A percentile compares a stretch with the other conserved stretches of the same genome.
These are phyloP conservation scores for Propithecus perrieri DNA, from an alignment of 2,797 vertebrate species.

Conservation along the genomic window DNA sequence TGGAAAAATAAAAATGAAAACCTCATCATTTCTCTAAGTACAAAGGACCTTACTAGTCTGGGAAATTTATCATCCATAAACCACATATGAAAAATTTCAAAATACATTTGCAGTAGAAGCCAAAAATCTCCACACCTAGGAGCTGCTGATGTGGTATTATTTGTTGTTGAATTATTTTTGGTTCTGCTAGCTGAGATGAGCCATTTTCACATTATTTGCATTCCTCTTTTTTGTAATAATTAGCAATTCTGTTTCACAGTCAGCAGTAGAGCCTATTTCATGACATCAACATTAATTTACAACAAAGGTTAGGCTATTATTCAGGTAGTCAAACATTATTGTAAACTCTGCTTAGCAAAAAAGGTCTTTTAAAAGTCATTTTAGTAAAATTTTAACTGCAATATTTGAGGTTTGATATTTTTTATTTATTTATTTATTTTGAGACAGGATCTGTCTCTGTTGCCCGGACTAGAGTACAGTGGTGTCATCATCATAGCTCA, in stretches of 20 bases:
- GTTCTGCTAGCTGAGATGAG: constrained; percentile 37
- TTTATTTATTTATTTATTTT: not conserved
- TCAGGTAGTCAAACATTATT: constrained; percentile 20
- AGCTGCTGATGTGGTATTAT: not conserved
- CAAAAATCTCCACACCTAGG: not conserved
- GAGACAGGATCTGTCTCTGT: not conserved
- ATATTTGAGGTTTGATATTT: not conserved
- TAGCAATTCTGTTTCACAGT: constrained; percentile 58
- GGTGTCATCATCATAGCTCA: not conserved
- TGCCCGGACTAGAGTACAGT: not conserved
- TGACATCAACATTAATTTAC: constrained; percentile 46
- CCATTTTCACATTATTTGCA: constrained; percentile 45
- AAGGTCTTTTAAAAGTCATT: not conserved
- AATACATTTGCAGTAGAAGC: not conserved
- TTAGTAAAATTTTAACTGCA: not conserved
- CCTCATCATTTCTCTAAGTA: not conserved
- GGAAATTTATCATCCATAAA: not conserved
- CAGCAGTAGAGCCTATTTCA: constrained; percentile 14
- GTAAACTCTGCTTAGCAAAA: not conserved
- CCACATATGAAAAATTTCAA: not conserved
- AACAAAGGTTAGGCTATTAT: constrained; percentile 7
- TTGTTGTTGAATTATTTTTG: constrained; percentile 63
- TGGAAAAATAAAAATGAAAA: constrained; percentile 11
- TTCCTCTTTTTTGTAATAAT: constrained; percentile 50
- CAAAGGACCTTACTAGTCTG: not conserved